These are phyloP conservation scores for Lordiphosa stackelbergi DNA, from an alignment of 1,140 invertebrate species.

Conservation along the genomic window DNA sequence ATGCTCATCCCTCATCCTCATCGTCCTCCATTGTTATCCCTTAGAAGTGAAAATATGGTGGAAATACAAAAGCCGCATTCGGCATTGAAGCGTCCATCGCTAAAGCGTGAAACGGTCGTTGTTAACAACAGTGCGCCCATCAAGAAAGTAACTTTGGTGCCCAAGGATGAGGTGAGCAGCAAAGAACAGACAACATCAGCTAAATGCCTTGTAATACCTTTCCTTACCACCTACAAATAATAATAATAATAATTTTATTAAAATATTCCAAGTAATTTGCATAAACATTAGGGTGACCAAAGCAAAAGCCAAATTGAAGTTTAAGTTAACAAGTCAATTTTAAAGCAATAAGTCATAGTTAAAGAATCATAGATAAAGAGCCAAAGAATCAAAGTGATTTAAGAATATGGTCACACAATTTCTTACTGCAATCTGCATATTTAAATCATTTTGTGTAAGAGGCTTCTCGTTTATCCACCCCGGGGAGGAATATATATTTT, in stretches of 20 bases:
- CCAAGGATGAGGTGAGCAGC: constrained; percentile 71
- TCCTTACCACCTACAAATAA: too few species aligned
- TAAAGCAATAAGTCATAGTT: too few species aligned
- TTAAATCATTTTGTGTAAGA: constrained; percentile 8
- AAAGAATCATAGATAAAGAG: too few species aligned
- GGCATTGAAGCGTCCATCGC: constrained; percentile 67
- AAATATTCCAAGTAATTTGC: constrained; percentile 10
- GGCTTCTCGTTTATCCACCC: too few species aligned
- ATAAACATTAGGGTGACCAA: neutral
- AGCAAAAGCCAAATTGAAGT: neutral
- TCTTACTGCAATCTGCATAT: constrained; percentile 6
- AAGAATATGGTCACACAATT: neutral
- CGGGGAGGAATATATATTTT: constrained; percentile 28
- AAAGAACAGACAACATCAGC: too few species aligned
- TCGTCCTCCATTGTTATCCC: neutral
- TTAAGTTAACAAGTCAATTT: too few species aligned
- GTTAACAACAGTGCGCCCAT: constrained; percentile 76
- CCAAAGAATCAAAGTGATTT: too few species aligned
- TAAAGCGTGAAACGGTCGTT: constrained; percentile 75
- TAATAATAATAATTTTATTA: too few species aligned
- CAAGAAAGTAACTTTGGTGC: constrained; percentile 74
- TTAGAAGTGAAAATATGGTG: constrained; percentile 46
- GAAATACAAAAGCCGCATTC: constrained; percentile 76
- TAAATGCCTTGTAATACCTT: too few species aligned
- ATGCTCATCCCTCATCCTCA: constrained; percentile 3